Evolutionary conservation across 2,797 vertebrate species (phyloP).

Genomic region (Streptopelia turtur): DNA sequence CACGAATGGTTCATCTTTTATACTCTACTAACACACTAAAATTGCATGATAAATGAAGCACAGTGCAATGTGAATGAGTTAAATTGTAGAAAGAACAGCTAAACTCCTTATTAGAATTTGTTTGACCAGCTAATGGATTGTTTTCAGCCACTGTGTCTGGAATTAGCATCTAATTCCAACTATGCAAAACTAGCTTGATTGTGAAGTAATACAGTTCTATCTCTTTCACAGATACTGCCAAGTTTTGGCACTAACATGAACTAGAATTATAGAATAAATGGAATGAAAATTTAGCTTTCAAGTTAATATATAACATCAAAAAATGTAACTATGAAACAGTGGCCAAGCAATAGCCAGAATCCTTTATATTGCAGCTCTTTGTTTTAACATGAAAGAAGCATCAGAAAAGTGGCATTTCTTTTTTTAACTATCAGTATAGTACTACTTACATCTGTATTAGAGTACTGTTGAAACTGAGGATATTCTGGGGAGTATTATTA

Average conservation of each 20-base stretch:
- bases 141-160: not conserved
- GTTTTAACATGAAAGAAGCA: not conserved
- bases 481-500: not conserved
- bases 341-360: not conserved
- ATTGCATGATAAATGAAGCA: not conserved
- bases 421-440: not conserved
- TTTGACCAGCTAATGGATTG: not conserved
- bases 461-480: not conserved
- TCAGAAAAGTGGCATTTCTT: not conserved
- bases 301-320: not conserved
- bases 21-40: not conserved
- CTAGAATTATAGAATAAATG: not conserved
- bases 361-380: not conserved
- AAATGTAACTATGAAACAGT: not conserved
- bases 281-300: not conserved
- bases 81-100: not conserved
- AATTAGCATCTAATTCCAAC: not conserved
- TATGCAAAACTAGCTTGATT: not conserved
- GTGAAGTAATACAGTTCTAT: not conserved
- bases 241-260: not conserved
- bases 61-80: not conserved
- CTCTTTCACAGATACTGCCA: not conserved
- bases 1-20: not conserved
- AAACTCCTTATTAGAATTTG: not conserved
- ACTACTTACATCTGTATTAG: not conserved